Conservation (phyloP, 2,113 vertebrate species). For the Lota lota region DNA sequence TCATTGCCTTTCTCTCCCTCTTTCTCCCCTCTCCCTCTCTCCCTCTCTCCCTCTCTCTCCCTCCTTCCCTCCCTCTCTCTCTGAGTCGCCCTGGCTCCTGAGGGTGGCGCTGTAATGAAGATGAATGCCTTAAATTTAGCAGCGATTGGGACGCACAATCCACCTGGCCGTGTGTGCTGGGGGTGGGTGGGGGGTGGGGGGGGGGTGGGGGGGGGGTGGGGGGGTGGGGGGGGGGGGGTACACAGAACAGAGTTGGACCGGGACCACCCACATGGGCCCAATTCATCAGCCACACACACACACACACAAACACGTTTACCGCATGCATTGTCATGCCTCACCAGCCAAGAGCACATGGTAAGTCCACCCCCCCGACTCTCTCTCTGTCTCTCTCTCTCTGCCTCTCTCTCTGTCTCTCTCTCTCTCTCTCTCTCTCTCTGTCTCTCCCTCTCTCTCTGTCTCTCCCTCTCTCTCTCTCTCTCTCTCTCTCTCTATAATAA, state of each 20-base stretch:
- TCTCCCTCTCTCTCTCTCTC: no score
- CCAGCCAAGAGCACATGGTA: neutral
- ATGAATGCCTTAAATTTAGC: slow-evolving; percentile 54
- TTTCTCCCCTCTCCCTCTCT: no score
- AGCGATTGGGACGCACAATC: slow-evolving; percentile 9
- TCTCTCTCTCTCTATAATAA: no score
- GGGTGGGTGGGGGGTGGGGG: no score
- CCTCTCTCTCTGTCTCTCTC: no score
- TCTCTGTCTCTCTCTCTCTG: no score
- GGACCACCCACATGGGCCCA: slow-evolving; percentile 34
- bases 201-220: neutral
- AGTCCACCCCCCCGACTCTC: neutral
- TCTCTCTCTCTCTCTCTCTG: no score
- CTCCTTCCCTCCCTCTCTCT: slow-evolving; percentile 1
- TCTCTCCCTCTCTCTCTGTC: no score
- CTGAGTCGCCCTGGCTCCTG: slow-evolving; percentile 22
- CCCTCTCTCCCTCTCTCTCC: no score
- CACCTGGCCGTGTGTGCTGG: slow-evolving; percentile 42
- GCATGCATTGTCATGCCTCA: slow-evolving; percentile 9
- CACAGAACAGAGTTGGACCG: slow-evolving; percentile 27
- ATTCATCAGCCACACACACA: no score
- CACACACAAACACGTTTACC: slow-evolving; percentile 29
- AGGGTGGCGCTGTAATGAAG: slow-evolving; percentile 58
- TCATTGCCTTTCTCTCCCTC: neutral
- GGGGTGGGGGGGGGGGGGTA: slow-evolving; percentile 9